Percentiles rank a stretch among this genome's conserved stretches.
Evolutionary conservation across 2,113 vertebrate species (phyloP).

Genomic region (Perccottus glenii): DNA sequence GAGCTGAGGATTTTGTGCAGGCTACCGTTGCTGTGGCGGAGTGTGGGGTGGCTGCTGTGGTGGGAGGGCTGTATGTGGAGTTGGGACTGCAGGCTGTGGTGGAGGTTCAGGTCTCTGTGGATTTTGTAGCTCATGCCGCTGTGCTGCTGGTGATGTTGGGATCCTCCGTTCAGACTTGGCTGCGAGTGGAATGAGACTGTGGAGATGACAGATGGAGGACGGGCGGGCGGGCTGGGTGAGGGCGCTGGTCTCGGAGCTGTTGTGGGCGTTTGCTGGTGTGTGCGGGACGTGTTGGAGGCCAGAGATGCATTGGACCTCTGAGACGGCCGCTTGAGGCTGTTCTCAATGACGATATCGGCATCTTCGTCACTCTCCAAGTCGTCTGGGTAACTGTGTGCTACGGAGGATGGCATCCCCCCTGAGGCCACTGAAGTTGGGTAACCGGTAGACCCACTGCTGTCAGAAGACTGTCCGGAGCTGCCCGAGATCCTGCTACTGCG

Average conservation of each 20-base stretch:
- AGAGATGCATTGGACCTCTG: conserved; percentile 76
- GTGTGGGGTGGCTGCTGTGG: conserved; percentile 79
- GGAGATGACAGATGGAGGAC: conserved; percentile 77
- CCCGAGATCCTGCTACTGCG: conserved; percentile 89
- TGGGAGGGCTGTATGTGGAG: conserved; percentile 55
- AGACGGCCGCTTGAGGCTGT: conserved; percentile 82
- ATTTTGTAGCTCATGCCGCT: conserved; percentile 83
- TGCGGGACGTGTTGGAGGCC: conserved; percentile 62
- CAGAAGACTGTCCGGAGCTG: conserved; percentile 90
- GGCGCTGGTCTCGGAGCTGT: conserved; percentile 17
- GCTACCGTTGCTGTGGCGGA: conserved; percentile 89
- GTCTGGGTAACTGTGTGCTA: conserved; percentile 86
- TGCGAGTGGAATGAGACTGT: conserved; percentile 84
- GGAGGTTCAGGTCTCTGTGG: conserved; percentile 85
- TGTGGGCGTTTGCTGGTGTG: conserved; percentile 43
- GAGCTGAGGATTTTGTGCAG: conserved; percentile 93
- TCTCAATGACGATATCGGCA: conserved; percentile 93
- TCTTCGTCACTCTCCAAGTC: conserved; percentile 96
- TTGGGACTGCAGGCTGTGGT: conserved; percentile 66
- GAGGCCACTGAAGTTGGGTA: conserved; percentile 82
- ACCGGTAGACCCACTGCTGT: conserved; percentile 85
- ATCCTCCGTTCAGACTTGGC: conserved; percentile 83
- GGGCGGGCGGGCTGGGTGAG: conserved; percentile 72
- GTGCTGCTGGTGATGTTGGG: conserved; percentile 55
- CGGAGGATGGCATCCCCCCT: conserved; percentile 44